Conservation (phyloP, 2,113 vertebrate species). For the Prietella phreatophila region DNA sequence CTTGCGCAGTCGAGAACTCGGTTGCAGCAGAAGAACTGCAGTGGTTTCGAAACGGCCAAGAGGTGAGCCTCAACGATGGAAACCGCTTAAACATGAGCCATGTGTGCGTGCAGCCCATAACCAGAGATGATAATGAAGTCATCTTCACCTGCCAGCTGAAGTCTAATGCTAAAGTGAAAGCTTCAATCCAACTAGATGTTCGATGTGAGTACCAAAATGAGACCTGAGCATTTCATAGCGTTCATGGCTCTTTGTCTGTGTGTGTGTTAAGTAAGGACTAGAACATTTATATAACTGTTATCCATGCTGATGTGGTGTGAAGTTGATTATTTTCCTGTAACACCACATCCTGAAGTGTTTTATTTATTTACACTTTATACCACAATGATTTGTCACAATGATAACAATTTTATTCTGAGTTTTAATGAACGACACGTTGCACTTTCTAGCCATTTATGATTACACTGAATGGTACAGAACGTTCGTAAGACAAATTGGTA, state of each 20-base stretch:
- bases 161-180: conserved; percentile 47
- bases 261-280: neutral
- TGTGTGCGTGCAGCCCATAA: conserved; percentile 66
- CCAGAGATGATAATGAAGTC: conserved; percentile 60
- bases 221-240: neutral
- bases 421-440: neutral
- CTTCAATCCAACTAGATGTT: conserved; percentile 68
- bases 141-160: conserved; percentile 68
- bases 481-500: neutral
- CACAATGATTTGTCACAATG: neutral
- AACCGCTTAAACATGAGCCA: conserved; percentile 61
- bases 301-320: neutral
- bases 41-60: conserved; percentile 67
- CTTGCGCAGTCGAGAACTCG: conserved; percentile 46
- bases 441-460: neutral
- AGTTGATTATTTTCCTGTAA: neutral
- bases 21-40: conserved; percentile 56
- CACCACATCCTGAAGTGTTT: neutral
- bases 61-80: conserved; percentile 57
- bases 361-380: neutral
- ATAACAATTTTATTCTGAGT: too few species aligned
- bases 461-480: neutral
- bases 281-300: neutral
- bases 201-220: conserved; percentile 65
- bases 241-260: neutral